Evolutionary conservation across 2,888 invertebrate species (phyloP).

Genomic region (Sipha maydis): DNA sequence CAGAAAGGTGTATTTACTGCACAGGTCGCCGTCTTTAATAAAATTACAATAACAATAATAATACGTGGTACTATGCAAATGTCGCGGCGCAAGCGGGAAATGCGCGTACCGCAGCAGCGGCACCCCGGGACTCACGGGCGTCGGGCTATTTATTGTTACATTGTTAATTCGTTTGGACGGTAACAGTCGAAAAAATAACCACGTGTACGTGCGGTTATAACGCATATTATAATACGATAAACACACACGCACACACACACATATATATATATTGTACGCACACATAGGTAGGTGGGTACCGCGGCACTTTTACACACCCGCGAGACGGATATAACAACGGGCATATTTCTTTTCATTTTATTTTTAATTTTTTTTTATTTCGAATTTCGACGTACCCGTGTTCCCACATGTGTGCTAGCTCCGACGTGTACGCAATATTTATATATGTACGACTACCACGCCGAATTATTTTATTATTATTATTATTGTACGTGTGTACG

Average conservation of each 20-base stretch:
- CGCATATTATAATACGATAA: neutral
- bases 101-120: neutral
- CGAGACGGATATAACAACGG: slow-evolving; percentile 15
- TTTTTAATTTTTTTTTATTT: neutral
- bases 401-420: neutral
- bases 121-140: slow-evolving; percentile 49
- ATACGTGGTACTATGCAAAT: slow-evolving; percentile 37
- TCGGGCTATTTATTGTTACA: slow-evolving; percentile 47
- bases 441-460: neutral
- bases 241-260: neutral
- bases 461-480: slow-evolving; percentile 19
- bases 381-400: neutral
- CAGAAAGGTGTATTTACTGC: slow-evolving; percentile 37
- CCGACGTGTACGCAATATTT: neutral
- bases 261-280: neutral
- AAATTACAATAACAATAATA: neutral
- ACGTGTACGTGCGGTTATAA: slow-evolving; percentile 15
- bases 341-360: neutral
- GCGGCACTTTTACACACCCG: too few species aligned
- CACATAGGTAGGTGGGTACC: neutral
- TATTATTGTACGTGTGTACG: neutral
- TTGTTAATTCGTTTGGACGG: slow-evolving; percentile 58
- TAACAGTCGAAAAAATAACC: slow-evolving; percentile 13
- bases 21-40: slow-evolving; percentile 32
- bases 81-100: neutral